Conservation (phyloP, 2,888 invertebrate species). For the Mycalesis mineus region DNA sequence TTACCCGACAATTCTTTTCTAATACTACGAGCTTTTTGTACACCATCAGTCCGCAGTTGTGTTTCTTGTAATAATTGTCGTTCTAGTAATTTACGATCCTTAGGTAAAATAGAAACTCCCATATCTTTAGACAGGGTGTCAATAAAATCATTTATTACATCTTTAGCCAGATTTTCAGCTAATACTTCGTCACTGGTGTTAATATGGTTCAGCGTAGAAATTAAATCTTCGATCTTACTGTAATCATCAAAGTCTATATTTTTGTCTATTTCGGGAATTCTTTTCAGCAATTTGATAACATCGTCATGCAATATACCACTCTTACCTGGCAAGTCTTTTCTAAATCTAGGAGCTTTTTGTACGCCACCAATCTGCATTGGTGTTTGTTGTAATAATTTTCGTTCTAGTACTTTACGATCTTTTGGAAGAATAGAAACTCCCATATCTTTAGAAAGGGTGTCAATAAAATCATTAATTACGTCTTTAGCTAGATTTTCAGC, state of each 20-base stretch:
- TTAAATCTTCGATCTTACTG: constrained; percentile 4
- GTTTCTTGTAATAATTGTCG: not conserved
- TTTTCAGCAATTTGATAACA: too few species aligned
- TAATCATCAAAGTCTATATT: too few species aligned
- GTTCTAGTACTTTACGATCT: not conserved
- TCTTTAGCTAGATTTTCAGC: constrained; percentile 1
- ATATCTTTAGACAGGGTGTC: not conserved
- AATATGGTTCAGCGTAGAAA: constrained; percentile 6
- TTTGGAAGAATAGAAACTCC: not conserved
- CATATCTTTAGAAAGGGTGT: not conserved
- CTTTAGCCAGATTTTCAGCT: not conserved
- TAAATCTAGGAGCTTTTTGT: too few species aligned
- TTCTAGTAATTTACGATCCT: not conserved
- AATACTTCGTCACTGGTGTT: not conserved
- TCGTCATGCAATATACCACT: too few species aligned
- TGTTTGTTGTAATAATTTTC: not conserved
- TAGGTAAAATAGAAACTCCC: not conserved
- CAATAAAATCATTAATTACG: constrained; percentile 8
- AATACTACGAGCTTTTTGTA: too few species aligned
- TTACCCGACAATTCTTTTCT: too few species aligned
- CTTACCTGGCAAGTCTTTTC: too few species aligned
- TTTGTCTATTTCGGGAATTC: too few species aligned
- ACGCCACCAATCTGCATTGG: too few species aligned
- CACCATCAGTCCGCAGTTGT: not conserved
- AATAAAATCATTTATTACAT: constrained; percentile 11